Base-by-base conservation (phyloP, 92 coral and sea anemone genomes). In the Siderastrea siderea region DNA sequence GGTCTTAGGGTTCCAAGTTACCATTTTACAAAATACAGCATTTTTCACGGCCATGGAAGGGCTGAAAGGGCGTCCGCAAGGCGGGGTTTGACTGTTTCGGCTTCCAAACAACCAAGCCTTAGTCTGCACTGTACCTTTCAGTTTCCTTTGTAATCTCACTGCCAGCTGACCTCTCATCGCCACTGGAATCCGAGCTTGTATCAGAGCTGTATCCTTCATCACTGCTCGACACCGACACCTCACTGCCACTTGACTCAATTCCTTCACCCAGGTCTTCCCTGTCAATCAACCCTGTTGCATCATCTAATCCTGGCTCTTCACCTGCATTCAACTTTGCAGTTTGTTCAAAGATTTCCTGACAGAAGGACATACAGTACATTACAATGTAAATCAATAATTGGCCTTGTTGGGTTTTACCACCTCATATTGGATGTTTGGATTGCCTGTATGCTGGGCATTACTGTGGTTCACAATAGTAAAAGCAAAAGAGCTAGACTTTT, bases 271-370 rank as follows among this genome's bases (percentile, higher is more conserved):
- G 3, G 6, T 61, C 66, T 43, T 15, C 71, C 8, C 61, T 55
- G 61, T 58, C 81, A 58, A 17, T 14, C 1, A 2, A 2, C 6
- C 15, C n/a, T 2, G 16, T 43, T 43, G 48, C 47, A 67, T 38
- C 47, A 3, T 26, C 7, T 67, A 67, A 67, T 26, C 10, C 53
- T 45, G 48, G 61, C 16, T 43, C 51, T 14, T 63, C 75, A 68
- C 17, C 60, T 5, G 78, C 69, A 70, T 47, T 10, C 48, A 82
- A 71, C 57, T 47, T 82, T 17, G 86, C 78, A 58, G 17, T 47
- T 70, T 69, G 86, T 60, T 82, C 69, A 47, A 57, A 82, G 19
- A 86, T 86, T 66, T 76, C 74, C 89, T 79, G 62, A 15, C 47
- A 57, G 1, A 44, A 38, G 47, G 3, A 51, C 17, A 8, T 2